Percentiles rank a stretch among this genome's conserved stretches.
Conservation (phyloP, 2,888 invertebrate genomes). For the Hypercompe scribonia region DNA sequence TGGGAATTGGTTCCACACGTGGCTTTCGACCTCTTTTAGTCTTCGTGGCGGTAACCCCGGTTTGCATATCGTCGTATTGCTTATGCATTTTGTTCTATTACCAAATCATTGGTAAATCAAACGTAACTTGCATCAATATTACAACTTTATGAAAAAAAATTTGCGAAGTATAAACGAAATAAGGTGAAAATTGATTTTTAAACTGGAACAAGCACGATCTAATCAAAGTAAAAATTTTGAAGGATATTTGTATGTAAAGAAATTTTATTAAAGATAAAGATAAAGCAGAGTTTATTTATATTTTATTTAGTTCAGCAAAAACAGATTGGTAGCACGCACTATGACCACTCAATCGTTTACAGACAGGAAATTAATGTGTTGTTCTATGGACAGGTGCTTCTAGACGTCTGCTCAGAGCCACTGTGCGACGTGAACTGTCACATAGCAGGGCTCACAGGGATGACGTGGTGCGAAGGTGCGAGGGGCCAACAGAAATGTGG, state of each 20-base stretch:
- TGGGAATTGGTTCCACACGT: not conserved
- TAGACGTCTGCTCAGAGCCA: conserved; percentile 2
- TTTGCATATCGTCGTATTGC: not conserved
- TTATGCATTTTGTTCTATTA: not conserved
- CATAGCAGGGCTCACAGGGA: too few species aligned
- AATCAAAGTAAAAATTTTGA: not conserved
- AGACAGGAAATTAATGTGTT: not conserved
- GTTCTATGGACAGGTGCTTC: not conserved
- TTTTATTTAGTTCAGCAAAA: not conserved
- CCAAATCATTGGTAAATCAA: not conserved
- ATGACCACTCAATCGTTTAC: not conserved
- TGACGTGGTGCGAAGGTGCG: conserved; percentile 1
- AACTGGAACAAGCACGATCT: not conserved
- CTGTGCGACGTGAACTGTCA: conserved; percentile 13
- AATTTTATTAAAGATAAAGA: not conserved
- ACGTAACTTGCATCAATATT: not conserved
- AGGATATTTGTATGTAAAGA: not conserved
- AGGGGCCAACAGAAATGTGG: not conserved
- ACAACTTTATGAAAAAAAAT: not conserved
- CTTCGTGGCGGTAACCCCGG: not conserved
- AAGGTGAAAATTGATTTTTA: not conserved
- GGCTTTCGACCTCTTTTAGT: not conserved
- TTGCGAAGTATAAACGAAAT: not conserved
- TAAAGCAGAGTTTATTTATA: not conserved
- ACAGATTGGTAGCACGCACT: not conserved